phyloP scores from a whole-genome alignment of 2,113 vertebrate genomes.

The Hystrix brachyura region DNA sequence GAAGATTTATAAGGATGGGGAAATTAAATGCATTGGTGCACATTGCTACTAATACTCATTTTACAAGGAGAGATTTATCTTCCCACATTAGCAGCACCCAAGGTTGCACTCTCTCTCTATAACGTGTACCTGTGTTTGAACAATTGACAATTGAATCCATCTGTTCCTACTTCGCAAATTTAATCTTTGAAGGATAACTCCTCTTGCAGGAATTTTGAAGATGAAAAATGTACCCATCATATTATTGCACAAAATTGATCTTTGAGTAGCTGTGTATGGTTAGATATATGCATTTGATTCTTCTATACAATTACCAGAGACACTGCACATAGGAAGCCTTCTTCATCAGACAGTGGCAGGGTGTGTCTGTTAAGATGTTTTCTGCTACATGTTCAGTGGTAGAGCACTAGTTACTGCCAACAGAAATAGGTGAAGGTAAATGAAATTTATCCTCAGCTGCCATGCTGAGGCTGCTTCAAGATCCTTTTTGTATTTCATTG shows the following conservation, averaged over 20 bases:
- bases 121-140: conserved; percentile 74
- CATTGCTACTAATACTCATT: conserved; percentile 76
- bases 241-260: conserved; percentile 81
- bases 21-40: conserved; percentile 74
- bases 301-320: background rate
- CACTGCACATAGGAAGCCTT: background rate
- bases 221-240: conserved; percentile 82
- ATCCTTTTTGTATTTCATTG: background rate
- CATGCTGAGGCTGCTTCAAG: background rate
- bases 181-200: conserved; percentile 80
- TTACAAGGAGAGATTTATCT: conserved; percentile 81
- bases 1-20: conserved; percentile 80
- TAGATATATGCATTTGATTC: conserved; percentile 5
- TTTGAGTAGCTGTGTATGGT: conserved; percentile 47
- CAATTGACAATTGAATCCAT: conserved; percentile 80
- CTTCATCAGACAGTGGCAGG: background rate
- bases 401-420: background rate
- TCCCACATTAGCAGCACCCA: conserved; percentile 81
- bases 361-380: background rate
- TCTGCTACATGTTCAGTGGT: background rate
- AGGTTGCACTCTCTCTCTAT: conserved; percentile 84
- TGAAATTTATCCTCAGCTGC: background rate
- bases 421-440: background rate
- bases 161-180: conserved; percentile 85
- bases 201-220: conserved; percentile 85